Percentiles rank a stretch among this genome's conserved stretches.
These are phyloP conservation scores for Struthidea cinerea DNA, from an alignment of 2,113 vertebrate species.

Conservation along the genomic window DNA sequence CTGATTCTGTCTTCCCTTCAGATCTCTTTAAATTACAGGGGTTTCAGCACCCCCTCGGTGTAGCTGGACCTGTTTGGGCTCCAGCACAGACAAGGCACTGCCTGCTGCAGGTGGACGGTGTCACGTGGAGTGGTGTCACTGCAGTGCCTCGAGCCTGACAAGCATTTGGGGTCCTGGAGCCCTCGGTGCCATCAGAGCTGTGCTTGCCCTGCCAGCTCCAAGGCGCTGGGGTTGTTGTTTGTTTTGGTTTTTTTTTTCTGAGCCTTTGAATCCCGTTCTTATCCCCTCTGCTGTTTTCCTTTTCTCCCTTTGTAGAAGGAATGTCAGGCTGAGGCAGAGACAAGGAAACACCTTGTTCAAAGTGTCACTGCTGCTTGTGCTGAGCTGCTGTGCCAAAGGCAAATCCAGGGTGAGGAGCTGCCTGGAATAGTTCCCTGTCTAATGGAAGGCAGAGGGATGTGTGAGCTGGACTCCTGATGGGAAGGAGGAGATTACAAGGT, in stretches of 20 bases:
- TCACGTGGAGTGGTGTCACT: not conserved
- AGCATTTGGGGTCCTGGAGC: not conserved
- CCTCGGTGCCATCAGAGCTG: not conserved
- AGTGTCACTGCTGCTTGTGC: not conserved
- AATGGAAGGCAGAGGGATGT: not conserved
- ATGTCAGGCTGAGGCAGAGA: not conserved
- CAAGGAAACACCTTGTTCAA: not conserved
- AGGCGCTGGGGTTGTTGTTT: not conserved
- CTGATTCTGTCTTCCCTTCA: not conserved
- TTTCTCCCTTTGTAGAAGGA: not conserved
- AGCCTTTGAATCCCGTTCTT: not conserved
- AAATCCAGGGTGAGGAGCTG: not conserved
- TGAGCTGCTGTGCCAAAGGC: not conserved
- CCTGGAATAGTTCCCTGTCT: not conserved
- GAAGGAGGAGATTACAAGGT: not conserved
- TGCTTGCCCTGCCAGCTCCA: not conserved
- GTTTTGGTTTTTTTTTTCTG: not conserved
- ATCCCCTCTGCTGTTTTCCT: not conserved
- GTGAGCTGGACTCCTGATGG: not conserved
- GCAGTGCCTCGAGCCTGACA: not conserved
- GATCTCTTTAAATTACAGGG: not conserved
- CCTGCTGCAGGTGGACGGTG: not conserved
- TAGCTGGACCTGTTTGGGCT: not conserved
- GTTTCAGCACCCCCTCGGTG: fast-evolving
- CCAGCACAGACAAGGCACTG: fast-evolving